These are phyloP conservation scores for Marronus borbonicus DNA, from an alignment of 2,888 invertebrate species.

Conservation along the genomic window DNA sequence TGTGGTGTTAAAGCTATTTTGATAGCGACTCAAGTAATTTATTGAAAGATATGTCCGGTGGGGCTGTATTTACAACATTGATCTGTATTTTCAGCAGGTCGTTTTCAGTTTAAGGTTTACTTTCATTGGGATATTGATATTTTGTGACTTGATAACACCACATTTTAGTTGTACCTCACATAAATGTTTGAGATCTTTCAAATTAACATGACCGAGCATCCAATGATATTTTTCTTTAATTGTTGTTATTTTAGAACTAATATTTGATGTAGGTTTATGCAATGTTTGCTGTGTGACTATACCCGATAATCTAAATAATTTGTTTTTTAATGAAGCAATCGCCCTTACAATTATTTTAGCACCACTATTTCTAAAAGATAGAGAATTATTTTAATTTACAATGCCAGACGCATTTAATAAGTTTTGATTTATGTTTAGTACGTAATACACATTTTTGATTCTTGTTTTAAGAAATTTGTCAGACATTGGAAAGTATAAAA, in stretches of 20 bases:
- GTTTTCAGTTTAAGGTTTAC: conserved; percentile 12
- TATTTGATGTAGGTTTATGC: not conserved
- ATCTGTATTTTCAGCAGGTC: conserved; percentile 17
- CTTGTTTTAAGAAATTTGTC: conserved; percentile 1
- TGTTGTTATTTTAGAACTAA: not conserved
- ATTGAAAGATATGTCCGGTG: conserved; percentile 6
- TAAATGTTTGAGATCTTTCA: conserved; percentile 3
- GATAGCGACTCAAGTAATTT: conserved; percentile 25
- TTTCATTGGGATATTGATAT: conserved; percentile 21
- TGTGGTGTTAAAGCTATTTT: conserved; percentile 16
- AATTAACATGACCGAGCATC: not conserved
- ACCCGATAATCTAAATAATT: conserved; percentile 36
- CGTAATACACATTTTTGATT: conserved; percentile 38
- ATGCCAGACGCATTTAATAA: conserved; percentile 32
- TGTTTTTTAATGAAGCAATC: conserved; percentile 48
- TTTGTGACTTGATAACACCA: conserved; percentile 9
- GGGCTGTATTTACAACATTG: conserved; percentile 16
- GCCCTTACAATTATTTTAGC: conserved; percentile 39
- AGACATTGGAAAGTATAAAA: not conserved
- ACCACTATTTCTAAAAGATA: conserved; percentile 47
- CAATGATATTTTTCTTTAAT: not conserved
- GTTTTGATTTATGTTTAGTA: conserved; percentile 50
- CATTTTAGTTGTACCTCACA: conserved; percentile 8
- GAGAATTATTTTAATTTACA: conserved; percentile 42
- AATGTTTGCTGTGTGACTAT: conserved; percentile 26